Conservation (phyloP, 2,888 invertebrate species). For the Hoplodrina ambigua region DNA sequence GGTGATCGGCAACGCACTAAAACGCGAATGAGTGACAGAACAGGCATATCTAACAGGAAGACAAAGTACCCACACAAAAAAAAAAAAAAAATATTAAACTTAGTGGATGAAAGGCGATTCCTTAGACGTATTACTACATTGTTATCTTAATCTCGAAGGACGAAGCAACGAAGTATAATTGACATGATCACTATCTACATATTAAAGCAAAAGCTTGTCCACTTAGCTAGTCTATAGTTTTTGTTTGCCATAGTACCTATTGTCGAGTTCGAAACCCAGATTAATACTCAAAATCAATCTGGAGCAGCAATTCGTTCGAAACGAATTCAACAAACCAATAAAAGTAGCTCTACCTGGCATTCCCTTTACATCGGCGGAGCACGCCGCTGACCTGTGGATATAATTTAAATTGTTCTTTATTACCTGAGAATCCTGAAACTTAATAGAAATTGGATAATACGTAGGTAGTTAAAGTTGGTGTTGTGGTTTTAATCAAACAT, state of each 20-base stretch:
- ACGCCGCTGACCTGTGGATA: conserved; percentile 16
- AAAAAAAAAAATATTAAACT: too few relatives aligned
- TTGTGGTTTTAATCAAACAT: neutral
- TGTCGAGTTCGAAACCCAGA: conserved; percentile 9
- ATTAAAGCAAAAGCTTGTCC: neutral
- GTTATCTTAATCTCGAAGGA: too few relatives aligned
- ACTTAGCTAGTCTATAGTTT: neutral
- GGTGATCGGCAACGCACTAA: too few relatives aligned
- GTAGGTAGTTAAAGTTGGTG: neutral
- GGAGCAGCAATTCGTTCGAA: conserved; percentile 27
- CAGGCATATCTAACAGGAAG: too few relatives aligned
- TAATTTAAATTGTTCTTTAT: conserved; percentile 27
- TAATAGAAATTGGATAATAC: neutral
- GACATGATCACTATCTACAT: neutral
- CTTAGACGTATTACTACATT: too few relatives aligned
- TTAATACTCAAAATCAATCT: conserved; percentile 36
- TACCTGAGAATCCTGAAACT: conserved; percentile 4
- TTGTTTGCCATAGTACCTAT: neutral
- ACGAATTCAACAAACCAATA: conserved; percentile 31
- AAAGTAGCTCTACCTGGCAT: conserved; percentile 11
- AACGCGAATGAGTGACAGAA: too few relatives aligned
- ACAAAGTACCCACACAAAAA: too few relatives aligned
- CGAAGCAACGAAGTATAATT: too few relatives aligned
- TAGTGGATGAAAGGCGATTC: too few relatives aligned
- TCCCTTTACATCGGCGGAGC: neutral